phyloP scores from a whole-genome alignment of 2,113 vertebrate genomes.

The Stictonetta naevosa region DNA sequence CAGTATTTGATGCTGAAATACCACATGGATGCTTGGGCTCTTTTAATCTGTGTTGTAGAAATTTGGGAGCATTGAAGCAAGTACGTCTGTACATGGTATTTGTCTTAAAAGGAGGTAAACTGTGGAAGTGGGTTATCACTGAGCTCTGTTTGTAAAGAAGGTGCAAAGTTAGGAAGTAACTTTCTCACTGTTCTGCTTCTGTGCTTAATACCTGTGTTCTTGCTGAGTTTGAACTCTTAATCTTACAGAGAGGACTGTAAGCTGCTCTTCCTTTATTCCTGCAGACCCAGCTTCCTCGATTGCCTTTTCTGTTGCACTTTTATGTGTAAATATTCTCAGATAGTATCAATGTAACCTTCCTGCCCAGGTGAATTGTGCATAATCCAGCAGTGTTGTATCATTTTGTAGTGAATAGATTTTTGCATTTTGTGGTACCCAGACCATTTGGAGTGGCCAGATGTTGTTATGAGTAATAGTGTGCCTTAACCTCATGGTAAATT shows the following conservation, averaged over 20 bases:
- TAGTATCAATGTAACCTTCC: neutral
- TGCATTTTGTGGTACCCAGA: neutral
- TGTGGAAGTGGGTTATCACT: neutral
- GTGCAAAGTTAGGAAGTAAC: neutral
- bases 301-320: no score
- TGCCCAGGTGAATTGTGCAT: fast-evolving
- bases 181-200: neutral
- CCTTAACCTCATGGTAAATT: neutral
- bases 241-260: neutral
- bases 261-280: neutral
- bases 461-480: neutral
- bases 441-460: neutral
- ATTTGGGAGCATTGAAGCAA: neutral
- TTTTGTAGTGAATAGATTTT: neutral
- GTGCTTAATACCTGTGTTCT: neutral
- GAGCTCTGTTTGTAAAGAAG: neutral
- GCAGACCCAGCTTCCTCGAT: neutral
- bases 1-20: neutral
- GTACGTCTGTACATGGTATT: neutral
- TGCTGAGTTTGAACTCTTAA: neutral
- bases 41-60: neutral
- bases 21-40: neutral
- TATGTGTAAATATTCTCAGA: neutral
- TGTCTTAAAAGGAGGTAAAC: neutral
- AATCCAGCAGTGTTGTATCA: neutral